These are phyloP conservation scores for Caenorhabditis elegans DNA, from an alignment of 1,140 invertebrate genomes.

Conservation along the genomic window WBcel235 BX284603.4:12486501-12487000, in stretches of 20 bases:
- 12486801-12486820: constrained; percentile 15
- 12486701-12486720: too few relatives aligned
- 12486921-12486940: background rate
- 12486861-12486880: background rate
- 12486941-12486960: background rate
- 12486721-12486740: constrained; percentile 17
- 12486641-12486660: background rate
- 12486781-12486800: background rate
- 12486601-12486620: background rate
- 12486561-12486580: background rate
- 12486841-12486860: constrained; percentile 12
- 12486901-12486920: background rate
- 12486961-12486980: constrained; percentile 24
- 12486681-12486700: too few relatives aligned
- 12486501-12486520: background rate
- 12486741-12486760: background rate
- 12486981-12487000: constrained; percentile 7
- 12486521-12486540: constrained; percentile 2
- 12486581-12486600: background rate
- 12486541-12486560: constrained; percentile 11
- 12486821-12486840: constrained; percentile 22
- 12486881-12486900: background rate
- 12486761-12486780: constrained; percentile 10
- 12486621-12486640: background rate
- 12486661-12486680: background rate